phyloP scores from a whole-genome alignment of 2,888 invertebrate genomes.

The Eilema griseolum region DNA sequence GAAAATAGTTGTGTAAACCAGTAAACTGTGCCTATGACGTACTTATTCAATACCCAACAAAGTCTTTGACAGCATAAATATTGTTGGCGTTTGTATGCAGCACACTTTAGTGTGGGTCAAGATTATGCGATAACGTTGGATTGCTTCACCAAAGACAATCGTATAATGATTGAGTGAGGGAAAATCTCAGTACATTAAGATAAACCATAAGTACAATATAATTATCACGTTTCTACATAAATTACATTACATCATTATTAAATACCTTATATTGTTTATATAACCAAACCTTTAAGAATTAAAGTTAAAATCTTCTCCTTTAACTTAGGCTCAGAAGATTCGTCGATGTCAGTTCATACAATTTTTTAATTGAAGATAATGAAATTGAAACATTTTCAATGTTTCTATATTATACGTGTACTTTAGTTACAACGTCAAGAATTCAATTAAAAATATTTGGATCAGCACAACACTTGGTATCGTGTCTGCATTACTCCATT shows the following conservation, averaged over 20 bases:
- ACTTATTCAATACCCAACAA: background rate
- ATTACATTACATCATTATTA: background rate
- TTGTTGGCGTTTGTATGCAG: background rate
- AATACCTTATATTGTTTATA: background rate
- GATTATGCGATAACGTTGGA: conserved; percentile 12
- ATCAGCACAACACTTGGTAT: conserved; percentile 35
- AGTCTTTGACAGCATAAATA: background rate
- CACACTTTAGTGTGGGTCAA: background rate
- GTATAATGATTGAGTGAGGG: conserved; percentile 17
- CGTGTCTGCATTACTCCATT: conserved; percentile 26
- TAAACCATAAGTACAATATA: conserved; percentile 5
- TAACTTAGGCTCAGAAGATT: background rate
- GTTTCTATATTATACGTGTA: conserved; percentile 49
- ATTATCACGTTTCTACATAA: background rate
- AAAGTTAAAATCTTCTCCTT: background rate
- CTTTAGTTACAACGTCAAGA: conserved; percentile 63
- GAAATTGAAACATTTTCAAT: conserved; percentile 39
- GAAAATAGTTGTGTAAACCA: background rate
- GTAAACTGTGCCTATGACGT: background rate
- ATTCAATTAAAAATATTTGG: conserved; percentile 49
- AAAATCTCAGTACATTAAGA: conserved; percentile 17
- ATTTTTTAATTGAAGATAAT: conserved; percentile 16
- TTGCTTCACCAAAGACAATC: conserved; percentile 17
- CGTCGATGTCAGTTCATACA: background rate
- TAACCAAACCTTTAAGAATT: background rate